phyloP scores from a whole-genome alignment of 2,797 vertebrate genomes.

The Halcyon badia region DNA sequence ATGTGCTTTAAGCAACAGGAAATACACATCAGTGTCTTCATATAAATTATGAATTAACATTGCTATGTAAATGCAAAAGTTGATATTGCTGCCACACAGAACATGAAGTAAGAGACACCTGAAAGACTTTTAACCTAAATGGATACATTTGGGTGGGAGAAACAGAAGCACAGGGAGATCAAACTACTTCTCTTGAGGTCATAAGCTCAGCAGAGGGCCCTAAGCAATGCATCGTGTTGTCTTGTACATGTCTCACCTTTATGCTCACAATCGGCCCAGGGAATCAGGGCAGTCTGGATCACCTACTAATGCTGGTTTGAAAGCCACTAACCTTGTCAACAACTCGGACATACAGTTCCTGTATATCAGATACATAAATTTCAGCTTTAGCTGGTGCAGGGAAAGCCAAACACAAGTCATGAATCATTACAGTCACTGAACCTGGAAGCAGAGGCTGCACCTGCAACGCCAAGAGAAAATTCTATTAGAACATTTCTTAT shows the following conservation, averaged over 20 bases:
- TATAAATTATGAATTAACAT: neutral
- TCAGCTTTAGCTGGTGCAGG: constrained; percentile 83
- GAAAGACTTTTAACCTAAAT: neutral
- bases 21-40: neutral
- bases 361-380: constrained; percentile 90
- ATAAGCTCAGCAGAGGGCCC: neutral
- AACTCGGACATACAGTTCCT: constrained; percentile 91
- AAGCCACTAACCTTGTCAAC: constrained; percentile 93
- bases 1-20: neutral
- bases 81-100: neutral
- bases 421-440: constrained; percentile 87
- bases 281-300: neutral
- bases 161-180: neutral
- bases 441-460: constrained; percentile 87
- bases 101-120: neutral
- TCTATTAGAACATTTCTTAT: neutral
- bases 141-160: neutral
- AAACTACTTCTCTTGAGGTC: neutral
- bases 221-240: accelerated
- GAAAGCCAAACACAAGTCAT: constrained; percentile 89
- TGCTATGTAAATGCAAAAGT: neutral
- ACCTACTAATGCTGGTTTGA: neutral
- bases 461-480: constrained; percentile 73
- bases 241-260: neutral
- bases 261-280: neutral